These are phyloP conservation scores for Phylloscopus collybita DNA, from an alignment of 2,797 vertebrate species.

Conservation along the genomic window DNA sequence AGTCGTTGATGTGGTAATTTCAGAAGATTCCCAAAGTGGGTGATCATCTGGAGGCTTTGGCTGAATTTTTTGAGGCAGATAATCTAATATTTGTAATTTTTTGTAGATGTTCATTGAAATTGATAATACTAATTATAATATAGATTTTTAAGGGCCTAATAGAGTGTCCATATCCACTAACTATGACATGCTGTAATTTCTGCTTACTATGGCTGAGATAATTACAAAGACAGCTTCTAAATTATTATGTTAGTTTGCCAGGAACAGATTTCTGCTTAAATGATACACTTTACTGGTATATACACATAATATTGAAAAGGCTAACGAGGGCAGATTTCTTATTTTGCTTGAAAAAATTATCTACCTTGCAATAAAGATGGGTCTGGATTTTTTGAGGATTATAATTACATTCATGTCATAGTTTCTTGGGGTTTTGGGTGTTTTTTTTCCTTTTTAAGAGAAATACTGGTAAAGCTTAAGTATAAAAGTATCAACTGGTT, in stretches of 20 bases:
- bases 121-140: background rate
- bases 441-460: background rate
- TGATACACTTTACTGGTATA: background rate
- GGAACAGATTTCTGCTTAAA: slow-evolving; percentile 26
- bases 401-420: background rate
- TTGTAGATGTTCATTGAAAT: background rate
- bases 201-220: background rate
- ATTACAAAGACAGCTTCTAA: slow-evolving; percentile 25
- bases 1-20: background rate
- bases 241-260: slow-evolving; percentile 15
- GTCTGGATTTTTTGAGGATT: background rate
- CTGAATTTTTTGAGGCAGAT: background rate
- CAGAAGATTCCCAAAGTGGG: background rate
- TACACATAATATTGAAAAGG: background rate
- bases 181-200: background rate
- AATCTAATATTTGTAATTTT: background rate
- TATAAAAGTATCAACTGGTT: background rate
- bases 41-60: background rate
- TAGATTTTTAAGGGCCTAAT: background rate
- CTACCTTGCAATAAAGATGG: background rate
- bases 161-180: background rate
- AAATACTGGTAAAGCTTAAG: background rate
- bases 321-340: slow-evolving; percentile 21
- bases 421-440: fast-evolving
- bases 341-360: background rate